Evolutionary conservation across 1,140 invertebrate species (phyloP), one percentile per base, ranked within the genome.

Genomic region (Diorhabda carinulata): DNA sequence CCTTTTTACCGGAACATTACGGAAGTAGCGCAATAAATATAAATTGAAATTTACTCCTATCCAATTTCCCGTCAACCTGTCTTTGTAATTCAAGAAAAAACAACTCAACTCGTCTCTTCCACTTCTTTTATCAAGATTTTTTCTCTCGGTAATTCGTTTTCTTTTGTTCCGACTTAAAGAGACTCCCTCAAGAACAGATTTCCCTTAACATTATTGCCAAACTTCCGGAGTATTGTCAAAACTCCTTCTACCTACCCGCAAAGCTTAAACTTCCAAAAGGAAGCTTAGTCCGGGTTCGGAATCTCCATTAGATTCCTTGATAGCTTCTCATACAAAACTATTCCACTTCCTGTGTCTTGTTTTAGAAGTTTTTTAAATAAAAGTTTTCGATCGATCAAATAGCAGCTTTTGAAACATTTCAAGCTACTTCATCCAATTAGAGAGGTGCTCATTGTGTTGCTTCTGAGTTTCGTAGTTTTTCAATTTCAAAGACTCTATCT

Each of bases 41-140:
- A 52, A 52, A 6, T 52, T 52, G 47, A 52, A 52, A 52, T 52
- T 52, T 52, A 52, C 47, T 4, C 6, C 6, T 52, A 52, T 52
- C 47, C 47, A 52, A 52, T 52, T 52, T 52, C 47, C 47, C n/a
- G 47, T 52, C 47, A 52, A 52, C 47, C 47, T 52, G 47, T 52
- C 47, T 52, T 52, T 52, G 47, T 52, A 4, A 52, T 52, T 52
- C 4, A n/a, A 52, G 6, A n/a, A 52, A 52, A 52, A 52, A 52
- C 47, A 52, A 52, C 47, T 52, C 47, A n/a, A 8, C 47, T 4
- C 47, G 47, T 52, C 25, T 52, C 47, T 52, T 52, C n/a, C n/a
- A 52, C n/a, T 52, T 52, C 47, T 52, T 52, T 52, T 52, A 52
- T 52, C 47, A 52, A 52, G 47, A 52, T 52, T 52, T 52, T 52